phyloP scores from a whole-genome alignment of 2,797 vertebrate genomes.

The Sylvilagus floridanus region DNA sequence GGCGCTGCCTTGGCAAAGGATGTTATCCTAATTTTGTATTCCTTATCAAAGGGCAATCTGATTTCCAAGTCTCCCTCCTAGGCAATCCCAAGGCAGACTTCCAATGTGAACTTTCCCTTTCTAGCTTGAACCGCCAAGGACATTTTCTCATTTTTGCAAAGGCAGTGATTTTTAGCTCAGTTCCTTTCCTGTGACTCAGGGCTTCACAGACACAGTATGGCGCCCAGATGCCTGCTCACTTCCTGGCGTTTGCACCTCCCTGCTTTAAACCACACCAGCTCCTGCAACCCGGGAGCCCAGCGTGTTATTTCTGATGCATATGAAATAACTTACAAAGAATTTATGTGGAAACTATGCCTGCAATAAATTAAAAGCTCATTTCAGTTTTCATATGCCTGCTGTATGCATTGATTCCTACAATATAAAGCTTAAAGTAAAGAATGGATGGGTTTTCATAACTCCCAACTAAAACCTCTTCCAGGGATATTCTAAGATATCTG shows the following conservation, averaged over 20 bases:
- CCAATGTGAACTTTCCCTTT: constrained; percentile 42
- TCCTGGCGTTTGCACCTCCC: constrained; percentile 11
- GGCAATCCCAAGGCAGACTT: constrained; percentile 4
- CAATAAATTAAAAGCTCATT: constrained; percentile 66
- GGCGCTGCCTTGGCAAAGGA: no score
- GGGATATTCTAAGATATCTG: neutral
- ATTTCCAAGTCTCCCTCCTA: neutral
- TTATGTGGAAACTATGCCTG: constrained; percentile 71
- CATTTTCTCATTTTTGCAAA: constrained; percentile 36
- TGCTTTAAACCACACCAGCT: constrained; percentile 33
- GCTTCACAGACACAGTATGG: constrained; percentile 57
- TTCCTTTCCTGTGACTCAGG: constrained; percentile 57
- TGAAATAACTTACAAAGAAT: constrained; percentile 75
- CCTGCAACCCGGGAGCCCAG: constrained; percentile 1
- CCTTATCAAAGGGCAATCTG: neutral
- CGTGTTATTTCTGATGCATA: constrained; percentile 46
- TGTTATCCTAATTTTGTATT: neutral
- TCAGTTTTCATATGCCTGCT: constrained; percentile 25
- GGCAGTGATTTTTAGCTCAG: constrained; percentile 55
- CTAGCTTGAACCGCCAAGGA: neutral
- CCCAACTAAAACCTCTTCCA: constrained; percentile 5
- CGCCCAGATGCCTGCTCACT: constrained; percentile 69
- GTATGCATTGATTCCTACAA: constrained; percentile 54
- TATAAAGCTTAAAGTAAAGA: constrained; percentile 39
- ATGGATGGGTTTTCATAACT: neutral